Evolutionary conservation across 1,140 invertebrate genomes (phyloP).

Genomic region (Drosophila dunni): DNA sequence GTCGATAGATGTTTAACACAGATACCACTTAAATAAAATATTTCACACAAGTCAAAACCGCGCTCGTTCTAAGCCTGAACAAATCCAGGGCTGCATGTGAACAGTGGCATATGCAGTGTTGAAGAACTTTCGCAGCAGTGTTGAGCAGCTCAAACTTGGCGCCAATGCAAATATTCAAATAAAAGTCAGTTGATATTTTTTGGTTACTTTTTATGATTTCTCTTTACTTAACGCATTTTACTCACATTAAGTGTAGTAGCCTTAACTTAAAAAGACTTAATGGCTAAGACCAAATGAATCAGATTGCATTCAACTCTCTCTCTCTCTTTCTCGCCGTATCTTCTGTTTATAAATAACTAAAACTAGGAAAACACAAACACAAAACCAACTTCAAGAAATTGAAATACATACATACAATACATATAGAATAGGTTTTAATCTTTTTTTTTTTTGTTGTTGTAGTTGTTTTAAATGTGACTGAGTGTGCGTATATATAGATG

Average conservation of each 20-base stretch:
- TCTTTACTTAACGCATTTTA: slow-evolving; percentile 66
- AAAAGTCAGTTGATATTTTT: slow-evolving; percentile 34
- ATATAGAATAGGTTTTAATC: slow-evolving; percentile 20
- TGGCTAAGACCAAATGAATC: slow-evolving; percentile 68
- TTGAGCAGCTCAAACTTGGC: neutral
- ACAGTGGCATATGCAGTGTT: neutral
- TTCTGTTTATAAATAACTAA: slow-evolving; percentile 74
- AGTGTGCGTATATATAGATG: slow-evolving; percentile 37
- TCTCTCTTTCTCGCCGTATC: slow-evolving; percentile 38
- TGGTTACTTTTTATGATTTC: slow-evolving; percentile 72
- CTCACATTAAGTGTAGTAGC: slow-evolving; percentile 54
- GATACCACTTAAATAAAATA: neutral
- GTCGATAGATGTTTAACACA: neutral
- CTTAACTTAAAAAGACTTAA: slow-evolving; percentile 66
- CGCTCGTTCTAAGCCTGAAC: neutral
- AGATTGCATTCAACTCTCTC: slow-evolving; percentile 63
- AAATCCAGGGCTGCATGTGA: neutral
- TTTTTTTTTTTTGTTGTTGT: too few species aligned
- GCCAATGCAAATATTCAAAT: slow-evolving; percentile 26
- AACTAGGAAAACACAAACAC: slow-evolving; percentile 79
- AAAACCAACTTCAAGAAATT: slow-evolving; percentile 63
- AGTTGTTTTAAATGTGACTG: slow-evolving; percentile 38
- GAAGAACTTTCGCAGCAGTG: neutral
- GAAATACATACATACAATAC: slow-evolving; percentile 49
- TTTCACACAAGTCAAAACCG: neutral